Evolutionary conservation across 2,888 invertebrate species (phyloP).

Genomic region (Epistrophella euchroma): DNA sequence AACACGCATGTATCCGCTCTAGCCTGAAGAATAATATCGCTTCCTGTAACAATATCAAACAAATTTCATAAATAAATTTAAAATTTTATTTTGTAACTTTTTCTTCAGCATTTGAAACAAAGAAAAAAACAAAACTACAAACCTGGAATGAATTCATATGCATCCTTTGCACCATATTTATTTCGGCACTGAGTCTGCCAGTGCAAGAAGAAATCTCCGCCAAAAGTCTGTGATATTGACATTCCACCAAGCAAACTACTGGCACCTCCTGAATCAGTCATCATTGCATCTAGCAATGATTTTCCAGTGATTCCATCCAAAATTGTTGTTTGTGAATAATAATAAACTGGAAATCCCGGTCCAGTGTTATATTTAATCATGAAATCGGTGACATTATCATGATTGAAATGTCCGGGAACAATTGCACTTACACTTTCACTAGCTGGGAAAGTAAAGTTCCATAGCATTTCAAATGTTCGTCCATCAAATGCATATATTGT

Average conservation of each 20-base stretch:
- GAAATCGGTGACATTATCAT: conserved; percentile 91
- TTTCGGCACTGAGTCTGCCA: conserved; percentile 88
- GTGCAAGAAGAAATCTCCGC: conserved; percentile 91
- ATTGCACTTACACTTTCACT: conserved; percentile 90
- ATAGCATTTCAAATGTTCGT: conserved; percentile 87
- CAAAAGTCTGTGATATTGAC: conserved; percentile 84
- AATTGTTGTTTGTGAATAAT: conserved; percentile 87
- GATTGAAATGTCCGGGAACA: conserved; percentile 91
- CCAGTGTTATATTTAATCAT: conserved; percentile 89
- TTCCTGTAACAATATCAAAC: conserved; percentile 78
- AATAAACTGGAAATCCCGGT: conserved; percentile 89
- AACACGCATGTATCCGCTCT: conserved; percentile 88
- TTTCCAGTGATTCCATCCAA: conserved; percentile 81
- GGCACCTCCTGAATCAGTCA: conserved; percentile 83
- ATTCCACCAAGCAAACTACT: conserved; percentile 83
- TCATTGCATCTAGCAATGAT: conserved; percentile 82
- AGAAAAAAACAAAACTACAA: neutral
- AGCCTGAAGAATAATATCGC: conserved; percentile 83
- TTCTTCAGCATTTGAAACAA: neutral
- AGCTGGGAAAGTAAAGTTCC: conserved; percentile 88
- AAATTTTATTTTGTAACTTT: no score
- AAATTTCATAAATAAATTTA: neutral
- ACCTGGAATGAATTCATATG: conserved; percentile 85
- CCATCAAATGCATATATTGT: conserved; percentile 90
- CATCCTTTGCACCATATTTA: conserved; percentile 84